Conservation (phyloP, 2,113 vertebrate species). For the Euleptes europaea region DNA sequence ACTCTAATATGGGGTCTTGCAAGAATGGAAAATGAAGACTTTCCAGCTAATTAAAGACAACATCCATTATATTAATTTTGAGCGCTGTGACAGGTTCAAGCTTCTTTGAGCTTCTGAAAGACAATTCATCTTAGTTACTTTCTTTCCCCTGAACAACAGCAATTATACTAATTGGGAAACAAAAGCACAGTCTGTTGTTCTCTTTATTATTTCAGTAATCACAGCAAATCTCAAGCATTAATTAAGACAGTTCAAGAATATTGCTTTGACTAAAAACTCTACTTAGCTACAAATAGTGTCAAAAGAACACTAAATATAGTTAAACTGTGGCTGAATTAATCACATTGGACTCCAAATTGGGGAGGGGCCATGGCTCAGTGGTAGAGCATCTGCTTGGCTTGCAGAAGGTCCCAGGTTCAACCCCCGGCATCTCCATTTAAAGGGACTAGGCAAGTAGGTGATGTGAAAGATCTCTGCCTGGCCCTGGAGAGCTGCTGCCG, state of each 20-base stretch:
- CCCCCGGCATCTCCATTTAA: no score
- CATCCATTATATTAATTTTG: background rate
- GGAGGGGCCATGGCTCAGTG: no score
- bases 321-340: background rate
- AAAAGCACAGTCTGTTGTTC: conserved; percentile 17
- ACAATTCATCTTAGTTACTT: background rate
- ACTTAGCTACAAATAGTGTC: background rate
- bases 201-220: conserved; percentile 23
- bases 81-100: background rate
- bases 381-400: no score
- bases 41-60: background rate
- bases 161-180: background rate
- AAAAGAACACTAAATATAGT: background rate
- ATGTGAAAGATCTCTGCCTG: no score
- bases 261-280: background rate
- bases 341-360: no score
- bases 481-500: no score
- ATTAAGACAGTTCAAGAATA: conserved; percentile 19
- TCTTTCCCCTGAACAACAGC: background rate
- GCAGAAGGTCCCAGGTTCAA: no score
- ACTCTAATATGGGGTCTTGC: background rate
- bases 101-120: conserved; percentile 8
- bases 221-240: background rate
- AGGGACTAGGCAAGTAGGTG: no score
- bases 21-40: background rate